Percentiles rank a stretch among this genome's conserved stretches.
These are phyloP conservation scores for Coendou prehensilis DNA, from an alignment of 2,797 vertebrate species.

Conservation along the genomic window DNA sequence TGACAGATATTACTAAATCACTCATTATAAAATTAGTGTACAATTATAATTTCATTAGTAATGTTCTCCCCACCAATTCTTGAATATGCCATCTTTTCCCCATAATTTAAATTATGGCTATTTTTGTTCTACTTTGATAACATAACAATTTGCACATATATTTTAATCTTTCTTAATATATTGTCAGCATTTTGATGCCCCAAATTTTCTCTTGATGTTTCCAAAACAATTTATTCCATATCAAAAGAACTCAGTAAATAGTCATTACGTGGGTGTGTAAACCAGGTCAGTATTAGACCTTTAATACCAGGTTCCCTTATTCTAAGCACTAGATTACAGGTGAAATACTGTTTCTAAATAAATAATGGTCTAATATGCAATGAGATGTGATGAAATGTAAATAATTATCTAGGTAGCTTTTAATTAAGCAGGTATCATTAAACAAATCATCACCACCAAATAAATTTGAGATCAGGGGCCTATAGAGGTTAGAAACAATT, in stretches of 20 bases:
- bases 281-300: background rate
- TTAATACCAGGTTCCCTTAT: background rate
- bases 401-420: background rate
- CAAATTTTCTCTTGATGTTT: conserved; percentile 18
- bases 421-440: background rate
- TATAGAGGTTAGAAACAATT: background rate
- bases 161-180: conserved; percentile 23
- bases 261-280: background rate
- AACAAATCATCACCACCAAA: background rate
- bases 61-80: background rate
- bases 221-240: background rate
- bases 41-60: background rate
- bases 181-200: background rate
- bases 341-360: conserved; percentile 39
- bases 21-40: background rate
- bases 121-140: conserved; percentile 21
- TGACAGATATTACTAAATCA: background rate
- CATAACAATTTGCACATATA: background rate
- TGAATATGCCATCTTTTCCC: background rate
- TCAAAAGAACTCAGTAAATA: background rate
- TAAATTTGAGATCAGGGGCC: background rate
- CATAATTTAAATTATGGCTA: background rate
- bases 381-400: background rate
- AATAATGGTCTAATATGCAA: background rate
- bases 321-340: background rate